phyloP scores from a whole-genome alignment of 2,888 invertebrate species.

The Drosophila rubida region DNA sequence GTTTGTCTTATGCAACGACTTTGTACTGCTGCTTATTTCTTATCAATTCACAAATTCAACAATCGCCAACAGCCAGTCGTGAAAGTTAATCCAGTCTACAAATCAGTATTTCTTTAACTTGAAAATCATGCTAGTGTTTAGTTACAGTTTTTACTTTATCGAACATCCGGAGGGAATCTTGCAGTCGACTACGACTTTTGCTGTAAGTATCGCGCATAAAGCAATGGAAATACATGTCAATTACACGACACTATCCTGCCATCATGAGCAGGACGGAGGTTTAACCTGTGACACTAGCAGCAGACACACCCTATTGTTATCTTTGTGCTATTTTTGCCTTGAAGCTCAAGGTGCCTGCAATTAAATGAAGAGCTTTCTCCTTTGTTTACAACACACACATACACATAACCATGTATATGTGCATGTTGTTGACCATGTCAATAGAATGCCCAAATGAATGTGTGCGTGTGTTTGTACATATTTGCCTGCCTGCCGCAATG shows the following conservation, averaged over 20 bases:
- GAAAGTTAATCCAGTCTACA: neutral
- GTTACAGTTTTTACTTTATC: neutral
- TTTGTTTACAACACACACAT: conserved; percentile 31
- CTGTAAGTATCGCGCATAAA: neutral
- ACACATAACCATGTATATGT: conserved; percentile 4
- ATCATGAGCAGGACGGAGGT: neutral
- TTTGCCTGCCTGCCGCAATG: conserved; percentile 52
- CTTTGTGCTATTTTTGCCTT: conserved; percentile 12
- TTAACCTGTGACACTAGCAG: neutral
- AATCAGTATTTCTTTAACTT: neutral
- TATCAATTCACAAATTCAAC: neutral
- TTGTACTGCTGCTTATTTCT: neutral
- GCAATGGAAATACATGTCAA: conserved; percentile 8
- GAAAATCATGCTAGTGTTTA: neutral
- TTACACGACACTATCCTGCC: conserved; percentile 23
- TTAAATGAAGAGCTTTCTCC: conserved; percentile 33
- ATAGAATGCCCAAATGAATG: conserved; percentile 24
- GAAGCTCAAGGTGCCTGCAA: conserved; percentile 22
- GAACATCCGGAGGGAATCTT: neutral
- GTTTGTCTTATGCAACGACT: neutral
- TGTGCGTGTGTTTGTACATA: conserved; percentile 1
- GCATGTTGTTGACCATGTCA: conserved; percentile 35
- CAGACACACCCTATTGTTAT: conserved; percentile 33
- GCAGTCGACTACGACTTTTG: neutral
- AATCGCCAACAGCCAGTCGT: neutral